A percentile compares a stretch with the other conserved stretches of the same genome.
Conservation (phyloP, 2,888 invertebrate species). For the Cheiracanthium punctorium region DNA sequence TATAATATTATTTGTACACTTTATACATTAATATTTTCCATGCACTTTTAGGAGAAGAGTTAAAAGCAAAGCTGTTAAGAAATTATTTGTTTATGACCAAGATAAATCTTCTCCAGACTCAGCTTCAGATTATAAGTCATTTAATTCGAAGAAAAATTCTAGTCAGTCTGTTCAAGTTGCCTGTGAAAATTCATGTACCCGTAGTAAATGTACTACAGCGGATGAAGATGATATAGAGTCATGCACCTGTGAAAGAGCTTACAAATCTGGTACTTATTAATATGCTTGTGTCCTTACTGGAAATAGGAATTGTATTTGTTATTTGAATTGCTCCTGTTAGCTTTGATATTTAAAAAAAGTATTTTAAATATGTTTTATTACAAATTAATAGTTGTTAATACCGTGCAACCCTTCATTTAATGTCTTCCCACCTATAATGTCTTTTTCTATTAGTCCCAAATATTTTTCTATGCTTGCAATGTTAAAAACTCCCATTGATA, state of each 20-base stretch:
- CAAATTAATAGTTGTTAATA: too few relatives aligned
- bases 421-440: too few relatives aligned
- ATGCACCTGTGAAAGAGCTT: slow-evolving; percentile 34
- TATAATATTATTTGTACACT: neutral
- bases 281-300: too few relatives aligned
- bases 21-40: neutral
- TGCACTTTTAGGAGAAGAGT: slow-evolving; percentile 40
- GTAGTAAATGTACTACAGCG: neutral
- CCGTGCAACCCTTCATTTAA: too few relatives aligned
- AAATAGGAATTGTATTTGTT: too few relatives aligned
- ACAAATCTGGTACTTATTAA: slow-evolving; percentile 26
- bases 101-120: slow-evolving; percentile 74
- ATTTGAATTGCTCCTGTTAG: too few relatives aligned
- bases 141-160: neutral
- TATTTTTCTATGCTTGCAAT: too few relatives aligned
- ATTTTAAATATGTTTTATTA: too few relatives aligned
- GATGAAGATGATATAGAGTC: neutral
- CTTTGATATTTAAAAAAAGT: too few relatives aligned
- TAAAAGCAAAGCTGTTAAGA: slow-evolving; percentile 53
- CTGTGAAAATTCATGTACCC: neutral
- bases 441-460: too few relatives aligned
- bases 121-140: slow-evolving; percentile 68
- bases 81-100: slow-evolving; percentile 66
- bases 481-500: too few relatives aligned
- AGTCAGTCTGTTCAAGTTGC: neutral